Evolutionary conservation across 2,113 vertebrate genomes (phyloP).

Genomic region (Rhegmatorhina hoffmannsi): DNA sequence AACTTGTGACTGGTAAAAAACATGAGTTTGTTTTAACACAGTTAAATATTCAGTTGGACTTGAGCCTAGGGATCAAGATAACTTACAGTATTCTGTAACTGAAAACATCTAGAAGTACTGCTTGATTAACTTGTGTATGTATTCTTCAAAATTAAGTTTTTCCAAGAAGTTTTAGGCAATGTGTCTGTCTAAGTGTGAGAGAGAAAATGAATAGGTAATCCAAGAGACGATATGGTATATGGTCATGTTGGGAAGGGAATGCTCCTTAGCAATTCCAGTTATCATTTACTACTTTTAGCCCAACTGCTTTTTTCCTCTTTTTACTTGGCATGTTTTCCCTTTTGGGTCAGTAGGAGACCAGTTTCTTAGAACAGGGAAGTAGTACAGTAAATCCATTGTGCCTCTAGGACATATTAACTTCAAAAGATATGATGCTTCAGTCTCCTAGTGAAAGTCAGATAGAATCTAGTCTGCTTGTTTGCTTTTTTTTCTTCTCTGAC

Average conservation of each 20-base stretch:
- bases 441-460: neutral
- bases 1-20: neutral
- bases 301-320: neutral
- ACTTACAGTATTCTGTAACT: neutral
- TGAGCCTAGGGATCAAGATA: neutral
- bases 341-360: neutral
- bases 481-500: neutral
- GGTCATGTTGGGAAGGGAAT: neutral
- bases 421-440: neutral
- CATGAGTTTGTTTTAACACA: neutral
- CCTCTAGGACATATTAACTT: constrained; percentile 23
- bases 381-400: constrained; percentile 60
- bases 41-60: neutral
- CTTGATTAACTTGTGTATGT: neutral
- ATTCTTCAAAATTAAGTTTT: neutral
- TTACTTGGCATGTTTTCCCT: neutral
- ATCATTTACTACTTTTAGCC: neutral
- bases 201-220: neutral
- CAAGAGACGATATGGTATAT: neutral
- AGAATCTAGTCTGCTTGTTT: constrained; percentile 10
- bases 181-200: neutral
- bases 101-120: neutral
- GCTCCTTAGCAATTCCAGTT: neutral
- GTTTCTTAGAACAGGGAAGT: neutral
- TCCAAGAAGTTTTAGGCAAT: neutral